Conservation (phyloP, 1,140 invertebrate species). For the Neodiprion lecontei region DNA sequence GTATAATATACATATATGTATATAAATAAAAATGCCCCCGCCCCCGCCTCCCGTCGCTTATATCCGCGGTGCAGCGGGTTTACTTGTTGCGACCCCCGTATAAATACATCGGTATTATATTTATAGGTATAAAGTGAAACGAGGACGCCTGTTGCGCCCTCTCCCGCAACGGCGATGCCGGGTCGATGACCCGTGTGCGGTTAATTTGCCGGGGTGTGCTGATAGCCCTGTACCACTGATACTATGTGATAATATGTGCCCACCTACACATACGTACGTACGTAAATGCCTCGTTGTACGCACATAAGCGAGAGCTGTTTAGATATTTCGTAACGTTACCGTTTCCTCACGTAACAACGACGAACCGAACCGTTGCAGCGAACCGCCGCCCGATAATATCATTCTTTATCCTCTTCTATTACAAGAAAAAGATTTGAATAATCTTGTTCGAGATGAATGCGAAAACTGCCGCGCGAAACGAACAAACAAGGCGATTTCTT, state of each 20-base stretch:
- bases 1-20: too few relatives aligned
- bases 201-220: not conserved
- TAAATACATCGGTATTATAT: conserved; percentile 6
- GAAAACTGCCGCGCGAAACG: too few relatives aligned
- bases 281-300: too few relatives aligned
- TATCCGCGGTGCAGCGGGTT: not conserved
- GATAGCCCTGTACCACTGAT: not conserved
- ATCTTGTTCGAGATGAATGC: too few relatives aligned
- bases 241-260: too few relatives aligned
- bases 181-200: not conserved
- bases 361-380: too few relatives aligned
- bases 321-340: not conserved
- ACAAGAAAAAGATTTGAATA: too few relatives aligned
- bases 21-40: too few relatives aligned
- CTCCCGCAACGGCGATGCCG: not conserved
- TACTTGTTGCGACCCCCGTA: not conserved
- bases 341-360: not conserved
- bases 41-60: not conserved
- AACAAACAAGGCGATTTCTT: too few relatives aligned
- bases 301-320: not conserved
- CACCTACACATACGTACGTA: too few relatives aligned
- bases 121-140: not conserved
- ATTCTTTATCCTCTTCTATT: too few relatives aligned
- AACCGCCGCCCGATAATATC: too few relatives aligned
- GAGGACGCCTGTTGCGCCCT: not conserved